Base-by-base conservation (phyloP, 1,140 invertebrate species). In the Mycetomoellerius zeteki region DNA sequence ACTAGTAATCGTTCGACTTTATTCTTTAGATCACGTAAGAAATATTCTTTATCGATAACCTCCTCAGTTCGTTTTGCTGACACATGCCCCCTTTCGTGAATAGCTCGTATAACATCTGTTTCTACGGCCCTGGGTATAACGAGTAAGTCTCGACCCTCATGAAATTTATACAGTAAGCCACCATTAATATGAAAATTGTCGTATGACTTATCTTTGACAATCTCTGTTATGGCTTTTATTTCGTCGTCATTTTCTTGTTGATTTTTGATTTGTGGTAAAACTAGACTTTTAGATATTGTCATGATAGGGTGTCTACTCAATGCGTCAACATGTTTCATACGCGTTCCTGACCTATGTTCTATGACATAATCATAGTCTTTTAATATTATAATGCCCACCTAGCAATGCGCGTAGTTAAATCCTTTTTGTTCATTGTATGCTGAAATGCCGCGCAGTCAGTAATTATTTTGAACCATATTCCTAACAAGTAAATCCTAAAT, bases 281-380 rank as follows among this genome's bases (percentile, higher is more conserved):
- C 5, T 43, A 24, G 0, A 2, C 4, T 1, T 21, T 52, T 33
- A 37, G 50, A 30, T 27, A 56, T 58, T 16, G 73, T 69, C 60
- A 88, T 54, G 7, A 62, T 16, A 5, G 77, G 47, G 14, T 71
- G 16, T 4, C 84, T 33, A 14, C 82, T 88, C 30, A 78, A 14
- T 2, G 47, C 76, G 30, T 65, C 76, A 0, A 78, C 76, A 7
- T 78, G 76, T 47, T 21, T 60, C 76, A 78, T 78, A 10, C 37
- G 30, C 12, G 21, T 33, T 3, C 43, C 60, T 5, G 60, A 0
- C 37, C 47, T 16, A 21, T 65, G 76, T 30, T 78, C 76, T 27
- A 78, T 65, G 14, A 10, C 50, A 50, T 77, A 77, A 3, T 78
- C 37, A 1, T 52, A 78, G 21, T 47, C 58, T 27, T 78, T 14